These are phyloP conservation scores for Lamellibrachia satsuma DNA, from an alignment of 2,888 invertebrate species.

Conservation along the genomic window DNA sequence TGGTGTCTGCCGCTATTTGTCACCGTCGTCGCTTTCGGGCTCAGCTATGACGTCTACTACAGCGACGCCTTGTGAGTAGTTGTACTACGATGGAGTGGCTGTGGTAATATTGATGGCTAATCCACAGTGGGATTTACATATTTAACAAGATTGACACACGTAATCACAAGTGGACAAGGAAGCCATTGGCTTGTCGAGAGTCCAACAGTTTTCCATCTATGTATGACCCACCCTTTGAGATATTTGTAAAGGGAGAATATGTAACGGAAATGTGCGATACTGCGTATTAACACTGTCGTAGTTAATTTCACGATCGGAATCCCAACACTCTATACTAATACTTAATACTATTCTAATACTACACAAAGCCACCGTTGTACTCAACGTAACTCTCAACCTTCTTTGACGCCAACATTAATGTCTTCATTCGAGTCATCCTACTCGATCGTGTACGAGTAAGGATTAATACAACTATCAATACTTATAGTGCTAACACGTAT, in stretches of 20 bases:
- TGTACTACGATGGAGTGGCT: neutral
- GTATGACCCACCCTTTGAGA: too few relatives aligned
- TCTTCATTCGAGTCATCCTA: too few relatives aligned
- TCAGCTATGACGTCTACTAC: constrained; percentile 19
- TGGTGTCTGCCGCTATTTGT: constrained; percentile 21
- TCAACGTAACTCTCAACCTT: too few relatives aligned
- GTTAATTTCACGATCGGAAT: neutral
- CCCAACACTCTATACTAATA: neutral
- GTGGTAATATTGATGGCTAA: too few relatives aligned
- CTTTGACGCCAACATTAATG: too few relatives aligned
- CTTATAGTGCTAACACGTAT: neutral
- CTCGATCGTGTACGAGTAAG: too few relatives aligned
- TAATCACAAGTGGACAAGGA: too few relatives aligned
- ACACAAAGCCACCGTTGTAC: neutral
- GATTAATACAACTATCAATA: neutral
- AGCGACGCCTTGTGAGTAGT: constrained; percentile 24
- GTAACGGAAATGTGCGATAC: neutral
- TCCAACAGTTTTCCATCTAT: too few relatives aligned
- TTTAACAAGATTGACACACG: too few relatives aligned
- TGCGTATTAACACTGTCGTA: neutral
- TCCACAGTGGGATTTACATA: too few relatives aligned
- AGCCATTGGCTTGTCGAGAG: too few relatives aligned
- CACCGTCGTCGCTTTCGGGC: constrained; percentile 24
- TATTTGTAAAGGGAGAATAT: too few relatives aligned
- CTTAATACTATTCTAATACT: neutral